Conservation (phyloP, 1,140 invertebrate species). For the Spodoptera litura region DNA sequence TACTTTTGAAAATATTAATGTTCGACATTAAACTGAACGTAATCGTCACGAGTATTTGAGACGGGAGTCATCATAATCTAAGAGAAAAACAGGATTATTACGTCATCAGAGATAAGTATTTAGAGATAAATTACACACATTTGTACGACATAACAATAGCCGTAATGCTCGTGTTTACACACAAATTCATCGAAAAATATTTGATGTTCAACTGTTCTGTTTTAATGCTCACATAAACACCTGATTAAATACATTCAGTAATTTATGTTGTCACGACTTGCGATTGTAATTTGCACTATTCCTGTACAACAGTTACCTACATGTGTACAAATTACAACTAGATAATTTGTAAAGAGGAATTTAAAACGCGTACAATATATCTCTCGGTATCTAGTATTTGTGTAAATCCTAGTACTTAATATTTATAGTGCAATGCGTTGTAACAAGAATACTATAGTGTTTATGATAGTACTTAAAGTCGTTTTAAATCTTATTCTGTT, state of each 20-base stretch:
- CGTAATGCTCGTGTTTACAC: slow-evolving; percentile 1
- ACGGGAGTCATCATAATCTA: neutral
- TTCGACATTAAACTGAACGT: too few relatives aligned
- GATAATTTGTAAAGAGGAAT: neutral
- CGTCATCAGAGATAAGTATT: too few relatives aligned
- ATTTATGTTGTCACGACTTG: slow-evolving; percentile 54
- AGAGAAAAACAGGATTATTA: too few relatives aligned
- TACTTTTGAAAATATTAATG: too few relatives aligned
- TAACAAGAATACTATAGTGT: neutral
- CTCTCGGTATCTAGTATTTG: neutral
- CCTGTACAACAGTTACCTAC: neutral
- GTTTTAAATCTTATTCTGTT: slow-evolving; percentile 36
- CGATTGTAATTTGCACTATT: slow-evolving; percentile 41
- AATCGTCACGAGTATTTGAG: neutral
- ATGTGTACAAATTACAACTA: slow-evolving; percentile 10
- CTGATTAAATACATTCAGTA: slow-evolving; percentile 49
- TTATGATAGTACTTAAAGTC: neutral
- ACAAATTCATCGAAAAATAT: slow-evolving; percentile 24
- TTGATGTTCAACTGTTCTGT: slow-evolving; percentile 4
- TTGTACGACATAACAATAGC: too few relatives aligned
- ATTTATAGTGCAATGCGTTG: neutral
- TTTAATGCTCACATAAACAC: slow-evolving; percentile 47
- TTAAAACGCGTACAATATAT: neutral
- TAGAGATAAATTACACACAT: too few relatives aligned
- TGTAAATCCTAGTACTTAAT: neutral